Conservation (phyloP, 2,113 vertebrate species). For the Mobula birostris region DNA sequence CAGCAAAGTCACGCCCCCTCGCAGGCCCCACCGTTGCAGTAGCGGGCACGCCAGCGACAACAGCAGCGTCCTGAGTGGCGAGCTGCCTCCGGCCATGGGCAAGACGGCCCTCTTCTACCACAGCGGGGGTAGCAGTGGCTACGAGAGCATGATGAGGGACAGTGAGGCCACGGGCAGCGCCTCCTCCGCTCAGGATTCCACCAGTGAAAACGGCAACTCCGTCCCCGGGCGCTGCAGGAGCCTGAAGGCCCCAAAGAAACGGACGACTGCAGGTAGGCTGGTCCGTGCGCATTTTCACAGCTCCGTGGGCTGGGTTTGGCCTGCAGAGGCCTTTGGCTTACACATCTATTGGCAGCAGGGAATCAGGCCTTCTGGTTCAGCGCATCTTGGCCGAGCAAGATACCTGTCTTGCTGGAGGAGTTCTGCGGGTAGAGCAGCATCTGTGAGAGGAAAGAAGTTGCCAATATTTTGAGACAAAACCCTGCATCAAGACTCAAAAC, state of each 20-base stretch:
- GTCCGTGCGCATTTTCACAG: too few relatives aligned
- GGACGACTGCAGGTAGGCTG: slow-evolving; percentile 71
- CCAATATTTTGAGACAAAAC: too few relatives aligned
- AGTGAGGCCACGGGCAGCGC: slow-evolving; percentile 92
- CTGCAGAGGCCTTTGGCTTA: background rate
- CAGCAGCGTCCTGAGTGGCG: slow-evolving; percentile 92
- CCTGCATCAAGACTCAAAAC: too few relatives aligned
- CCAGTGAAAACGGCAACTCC: slow-evolving; percentile 89
- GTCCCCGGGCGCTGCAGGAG: slow-evolving; percentile 72
- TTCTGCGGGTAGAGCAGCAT: too few relatives aligned
- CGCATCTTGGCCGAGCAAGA: too few relatives aligned
- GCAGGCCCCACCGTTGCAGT: slow-evolving; percentile 87
- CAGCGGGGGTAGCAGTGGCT: slow-evolving; percentile 92
- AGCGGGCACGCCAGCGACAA: slow-evolving; percentile 95
- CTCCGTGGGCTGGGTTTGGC: background rate
- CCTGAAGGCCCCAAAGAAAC: slow-evolving; percentile 82
- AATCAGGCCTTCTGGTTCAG: too few relatives aligned
- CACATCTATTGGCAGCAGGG: too few relatives aligned
- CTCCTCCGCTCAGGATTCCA: slow-evolving; percentile 90
- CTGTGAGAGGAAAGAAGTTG: too few relatives aligned
- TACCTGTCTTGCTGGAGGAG: too few relatives aligned
- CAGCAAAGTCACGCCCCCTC: slow-evolving; percentile 92
- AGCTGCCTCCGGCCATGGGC: slow-evolving; percentile 94
- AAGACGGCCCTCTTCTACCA: slow-evolving; percentile 95
- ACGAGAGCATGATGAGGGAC: slow-evolving; percentile 95